Evolutionary conservation across 2,797 vertebrate species (phyloP), one percentile per base, ranked within the genome.

Genomic region (Pterois miles): DNA sequence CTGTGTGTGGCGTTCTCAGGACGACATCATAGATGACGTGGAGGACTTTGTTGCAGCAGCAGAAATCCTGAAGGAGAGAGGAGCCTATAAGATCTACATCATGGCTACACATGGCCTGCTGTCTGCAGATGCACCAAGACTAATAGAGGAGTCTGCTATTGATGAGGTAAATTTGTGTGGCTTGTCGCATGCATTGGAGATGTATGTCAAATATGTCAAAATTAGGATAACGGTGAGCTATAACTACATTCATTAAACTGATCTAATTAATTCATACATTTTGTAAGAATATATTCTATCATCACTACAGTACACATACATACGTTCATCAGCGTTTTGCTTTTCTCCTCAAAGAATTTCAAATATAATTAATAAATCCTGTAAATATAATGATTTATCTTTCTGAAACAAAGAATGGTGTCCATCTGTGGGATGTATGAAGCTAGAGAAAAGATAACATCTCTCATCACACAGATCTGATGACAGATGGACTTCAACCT

Each of bases 21-120:
- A 99, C 86, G 98, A 99, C 93, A 99, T 99, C 50, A 98, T 99
- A 0, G 98, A 99, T 8, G 97, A 99, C 0, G 97, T 98, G 83
- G 97, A 97, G 81, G 97, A 98, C 91, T 99, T 98, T 84, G 97
- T 99, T 3, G 98, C 98, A 1, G 96, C 98, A 8, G 98, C 98
- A 3, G 98, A 99, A 86, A 98, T 97, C 89, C 95, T 99, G 84
- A 99, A 99, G 79, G 98, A 99, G 82, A 94, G 97, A 2, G 98
- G 98, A 1, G 98, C 98, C 10, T 99, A 99, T 83, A 99, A 99
- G 93, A 99, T 99, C 81, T 99, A 97, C 58, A 94, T 99, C 86
- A 99, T 99, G 98, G 98, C 98, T 1, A 99, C 98, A 7, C 98
- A 99, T 0, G 98, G 98, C 52, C 95, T 99, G 36, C 93, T 99